Conservation (phyloP, 2,888 invertebrate species). For the Clistopyga incitator region DNA sequence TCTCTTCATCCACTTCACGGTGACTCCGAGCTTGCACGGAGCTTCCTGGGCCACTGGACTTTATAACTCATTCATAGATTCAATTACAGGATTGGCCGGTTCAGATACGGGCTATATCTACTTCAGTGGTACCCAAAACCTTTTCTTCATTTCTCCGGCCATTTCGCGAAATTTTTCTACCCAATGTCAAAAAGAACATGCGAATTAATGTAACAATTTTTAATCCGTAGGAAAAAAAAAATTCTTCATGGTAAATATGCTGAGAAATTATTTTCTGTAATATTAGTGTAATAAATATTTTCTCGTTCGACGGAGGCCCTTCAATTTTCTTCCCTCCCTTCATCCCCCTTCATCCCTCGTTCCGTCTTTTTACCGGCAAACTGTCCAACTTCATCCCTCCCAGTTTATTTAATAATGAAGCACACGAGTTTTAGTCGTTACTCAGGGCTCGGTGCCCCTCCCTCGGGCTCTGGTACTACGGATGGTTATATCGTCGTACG, state of each 20-base stretch:
- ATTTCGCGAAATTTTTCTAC: not conserved
- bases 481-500: slow-evolving; percentile 34
- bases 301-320: not conserved
- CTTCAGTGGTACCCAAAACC: not conserved
- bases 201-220: too few species aligned
- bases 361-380: not conserved
- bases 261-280: not conserved
- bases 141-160: not conserved
- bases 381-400: slow-evolving; percentile 5
- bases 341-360: not conserved
- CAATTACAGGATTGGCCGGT: slow-evolving; percentile 25
- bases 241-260: not conserved
- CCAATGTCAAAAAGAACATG: not conserved
- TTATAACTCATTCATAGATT: slow-evolving; percentile 27
- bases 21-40: not conserved
- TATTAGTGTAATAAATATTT: not conserved
- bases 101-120: not conserved
- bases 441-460: slow-evolving; percentile 17
- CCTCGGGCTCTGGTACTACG: slow-evolving; percentile 8
- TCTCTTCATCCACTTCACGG: not conserved
- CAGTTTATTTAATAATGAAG: slow-evolving; percentile 30
- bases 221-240: too few species aligned
- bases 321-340: not conserved
- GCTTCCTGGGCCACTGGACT: not conserved
- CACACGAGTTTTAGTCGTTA: slow-evolving; percentile 29